Evolutionary conservation across 2,797 vertebrate species (phyloP), one percentile per base, ranked within the genome.

Genomic region (Myotis planiceps): DNA sequence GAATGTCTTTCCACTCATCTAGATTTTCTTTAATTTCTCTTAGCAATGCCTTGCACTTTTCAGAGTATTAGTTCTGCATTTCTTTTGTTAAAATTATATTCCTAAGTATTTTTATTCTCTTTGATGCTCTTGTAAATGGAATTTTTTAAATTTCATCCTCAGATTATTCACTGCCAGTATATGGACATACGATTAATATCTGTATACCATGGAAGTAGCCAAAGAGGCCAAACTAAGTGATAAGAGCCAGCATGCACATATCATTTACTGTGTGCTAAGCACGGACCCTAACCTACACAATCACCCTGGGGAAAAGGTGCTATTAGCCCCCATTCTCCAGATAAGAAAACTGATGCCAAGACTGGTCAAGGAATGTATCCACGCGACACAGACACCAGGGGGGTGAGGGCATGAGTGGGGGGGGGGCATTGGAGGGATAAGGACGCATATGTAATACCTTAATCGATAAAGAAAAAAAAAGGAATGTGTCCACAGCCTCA

Each of bases 11-110:
- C 39, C 9, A 71, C 51, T 81, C 39, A 29, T 80, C 42, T 71
- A 39, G n/a, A 90, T 60, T 90, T 79, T 69, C 16, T 23, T 88
- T 47, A 37, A 47, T 16, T 71, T 81, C 51, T 58, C n/a, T 84
- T 42, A 58, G 53, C n/a, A 71, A 47, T 37, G 39, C 47, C 68
- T 58, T 23, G 51, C 10, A 58, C 65, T 81, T 63, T 80, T 58
- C 66, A 72, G 8, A 90, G 53, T 49, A 72, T 18, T 51, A 72
- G 32, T 39, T 37, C 19, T 71, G 51, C 18, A 72, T 51, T 51
- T 49, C 29, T 63, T 63, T 63, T 63, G 14, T 63, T n/a, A 15
- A n/a, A 63, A 7, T 63, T 63, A 63, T 63, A 58, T 27, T 8
- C 60, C 60, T 63, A 63, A n/a, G 29, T 18, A 49, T 34, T 63